phyloP scores from a whole-genome alignment of 2,797 vertebrate species.

The Zenarchopterus dispar region DNA sequence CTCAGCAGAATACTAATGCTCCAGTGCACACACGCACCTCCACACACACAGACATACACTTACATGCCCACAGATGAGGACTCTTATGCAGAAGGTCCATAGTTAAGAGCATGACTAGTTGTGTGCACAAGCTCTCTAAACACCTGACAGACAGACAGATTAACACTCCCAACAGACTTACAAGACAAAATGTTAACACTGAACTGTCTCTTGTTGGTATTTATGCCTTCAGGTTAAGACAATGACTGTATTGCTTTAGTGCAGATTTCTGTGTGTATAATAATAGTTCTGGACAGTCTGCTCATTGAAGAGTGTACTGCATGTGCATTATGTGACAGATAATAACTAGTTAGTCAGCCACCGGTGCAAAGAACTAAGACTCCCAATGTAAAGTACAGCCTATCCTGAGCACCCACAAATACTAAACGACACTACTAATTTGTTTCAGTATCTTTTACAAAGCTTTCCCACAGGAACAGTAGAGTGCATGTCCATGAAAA shows the following conservation, averaged over 20 bases:
- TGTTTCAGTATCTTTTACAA: slow-evolving; percentile 2
- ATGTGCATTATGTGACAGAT: slow-evolving; percentile 17
- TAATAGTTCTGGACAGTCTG: slow-evolving; percentile 36
- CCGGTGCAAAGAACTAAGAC: slow-evolving; percentile 8
- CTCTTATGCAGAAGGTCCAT: slow-evolving; percentile 53
- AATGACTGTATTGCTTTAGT: slow-evolving; percentile 15
- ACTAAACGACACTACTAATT: background rate
- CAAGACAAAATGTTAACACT: slow-evolving; percentile 25
- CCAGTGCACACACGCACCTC: slow-evolving; percentile 20
- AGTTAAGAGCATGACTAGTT: slow-evolving; percentile 43
- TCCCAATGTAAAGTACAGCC: background rate
- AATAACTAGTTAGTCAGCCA: slow-evolving; percentile 13
- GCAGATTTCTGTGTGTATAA: slow-evolving; percentile 30
- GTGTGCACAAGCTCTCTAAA: slow-evolving; percentile 41
- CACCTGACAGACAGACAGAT: slow-evolving; percentile 31
- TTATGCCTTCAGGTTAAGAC: slow-evolving; percentile 18
- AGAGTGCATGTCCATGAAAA: too few species aligned
- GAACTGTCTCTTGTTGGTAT: slow-evolving; percentile 20
- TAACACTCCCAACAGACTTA: slow-evolving; percentile 32
- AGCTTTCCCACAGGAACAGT: background rate
- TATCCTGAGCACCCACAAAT: slow-evolving; percentile 3
- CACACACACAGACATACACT: slow-evolving; percentile 22
- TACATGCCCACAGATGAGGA: slow-evolving; percentile 47
- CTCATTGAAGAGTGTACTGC: slow-evolving; percentile 11
- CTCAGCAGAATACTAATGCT: slow-evolving; percentile 75